phyloP scores from a whole-genome alignment of 2,888 invertebrate genomes.

The Agrotis segetum region DNA sequence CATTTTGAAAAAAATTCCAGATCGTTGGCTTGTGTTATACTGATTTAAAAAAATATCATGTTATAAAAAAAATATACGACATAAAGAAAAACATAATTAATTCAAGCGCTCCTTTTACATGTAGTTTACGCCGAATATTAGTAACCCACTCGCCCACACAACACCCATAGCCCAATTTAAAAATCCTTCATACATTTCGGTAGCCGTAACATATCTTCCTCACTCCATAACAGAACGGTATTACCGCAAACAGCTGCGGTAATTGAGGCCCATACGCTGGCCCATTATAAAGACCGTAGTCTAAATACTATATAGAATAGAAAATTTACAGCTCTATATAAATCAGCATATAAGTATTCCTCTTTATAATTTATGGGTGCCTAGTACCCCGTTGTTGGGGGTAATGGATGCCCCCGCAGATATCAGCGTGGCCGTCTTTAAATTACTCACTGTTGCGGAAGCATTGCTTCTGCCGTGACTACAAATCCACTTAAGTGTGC shows the following conservation, averaged over 20 bases:
- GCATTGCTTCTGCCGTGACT: constrained; percentile 81
- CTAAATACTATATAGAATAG: constrained; percentile 71
- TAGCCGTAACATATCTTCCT: constrained; percentile 41
- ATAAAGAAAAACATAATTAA: neutral
- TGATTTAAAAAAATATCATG: neutral
- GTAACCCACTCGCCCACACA: neutral
- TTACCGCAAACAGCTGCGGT: constrained; percentile 46
- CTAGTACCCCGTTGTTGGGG: constrained; percentile 83
- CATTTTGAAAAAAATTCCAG: neutral
- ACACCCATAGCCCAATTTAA: constrained; percentile 29
- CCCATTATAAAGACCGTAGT: constrained; percentile 58
- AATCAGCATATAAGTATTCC: constrained; percentile 87
- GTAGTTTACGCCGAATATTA: neutral
- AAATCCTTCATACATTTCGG: constrained; percentile 49
- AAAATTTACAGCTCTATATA: constrained; percentile 85
- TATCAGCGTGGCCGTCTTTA: constrained; percentile 87
- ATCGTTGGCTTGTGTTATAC: neutral
- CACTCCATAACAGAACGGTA: constrained; percentile 44
- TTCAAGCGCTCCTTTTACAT: neutral
- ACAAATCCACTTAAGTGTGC: constrained; percentile 85
- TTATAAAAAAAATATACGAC: neutral
- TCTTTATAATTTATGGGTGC: constrained; percentile 85
- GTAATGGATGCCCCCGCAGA: constrained; percentile 89
- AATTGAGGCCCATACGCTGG: constrained; percentile 51
- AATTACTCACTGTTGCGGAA: constrained; percentile 88